Evolutionary conservation across 2,888 invertebrate species (phyloP).

Genomic region (Exephanes ischioxanthus): DNA sequence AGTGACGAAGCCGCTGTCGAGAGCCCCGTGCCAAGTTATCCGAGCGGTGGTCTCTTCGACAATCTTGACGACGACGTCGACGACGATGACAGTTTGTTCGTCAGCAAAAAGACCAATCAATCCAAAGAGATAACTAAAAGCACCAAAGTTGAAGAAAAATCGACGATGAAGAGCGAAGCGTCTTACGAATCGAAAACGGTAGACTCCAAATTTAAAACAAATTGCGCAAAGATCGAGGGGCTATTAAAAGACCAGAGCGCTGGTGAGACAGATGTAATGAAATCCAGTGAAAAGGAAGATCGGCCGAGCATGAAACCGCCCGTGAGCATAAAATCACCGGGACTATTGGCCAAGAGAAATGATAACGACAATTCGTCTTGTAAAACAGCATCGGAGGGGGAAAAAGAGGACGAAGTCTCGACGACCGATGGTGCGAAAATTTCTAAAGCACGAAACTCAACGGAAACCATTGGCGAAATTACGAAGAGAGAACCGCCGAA

Average conservation of each 20-base stretch:
- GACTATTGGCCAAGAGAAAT: constrained; percentile 10
- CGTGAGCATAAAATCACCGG: constrained; percentile 11
- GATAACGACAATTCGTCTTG: not conserved
- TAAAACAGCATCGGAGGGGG: not conserved
- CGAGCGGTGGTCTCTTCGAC: constrained; percentile 65
- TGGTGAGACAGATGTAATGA: constrained; percentile 32
- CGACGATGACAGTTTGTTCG: constrained; percentile 76
- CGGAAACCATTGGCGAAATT: constrained; percentile 37
- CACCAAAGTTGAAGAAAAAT: constrained; percentile 41
- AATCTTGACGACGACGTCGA: constrained; percentile 75
- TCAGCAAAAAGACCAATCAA: constrained; percentile 54
- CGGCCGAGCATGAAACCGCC: constrained; percentile 4
- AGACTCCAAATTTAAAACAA: constrained; percentile 26
- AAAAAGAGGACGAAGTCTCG: constrained; percentile 41
- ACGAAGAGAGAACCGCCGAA: constrained; percentile 79
- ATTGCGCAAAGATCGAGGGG: constrained; percentile 45
- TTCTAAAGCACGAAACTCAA: constrained; percentile 49
- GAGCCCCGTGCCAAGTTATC: constrained; percentile 57
- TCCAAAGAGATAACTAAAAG: constrained; percentile 9
- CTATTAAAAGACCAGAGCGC: constrained; percentile 40
- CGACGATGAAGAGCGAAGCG: constrained; percentile 34
- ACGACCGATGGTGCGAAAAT: constrained; percentile 61
- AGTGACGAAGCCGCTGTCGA: constrained; percentile 35
- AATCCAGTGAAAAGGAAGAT: constrained; percentile 14
- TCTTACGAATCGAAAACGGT: constrained; percentile 16